Evolutionary conservation across 2,797 vertebrate genomes (phyloP).

Genomic region (Erethizon dorsatum): DNA sequence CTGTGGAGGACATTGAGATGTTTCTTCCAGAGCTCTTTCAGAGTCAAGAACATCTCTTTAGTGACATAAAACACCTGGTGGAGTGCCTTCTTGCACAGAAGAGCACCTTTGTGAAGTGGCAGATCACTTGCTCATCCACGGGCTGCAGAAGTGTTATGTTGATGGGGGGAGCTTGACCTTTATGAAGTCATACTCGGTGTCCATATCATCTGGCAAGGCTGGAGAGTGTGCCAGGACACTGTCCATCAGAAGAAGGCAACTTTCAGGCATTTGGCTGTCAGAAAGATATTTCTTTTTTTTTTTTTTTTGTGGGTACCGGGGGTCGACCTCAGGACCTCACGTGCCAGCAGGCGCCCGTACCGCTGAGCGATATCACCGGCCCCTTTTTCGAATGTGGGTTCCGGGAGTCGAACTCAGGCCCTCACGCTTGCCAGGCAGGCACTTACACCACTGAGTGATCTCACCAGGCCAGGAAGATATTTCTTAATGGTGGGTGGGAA

Average conservation of each 20-base stretch:
- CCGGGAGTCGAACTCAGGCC: too few relatives aligned
- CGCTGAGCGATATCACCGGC: too few relatives aligned
- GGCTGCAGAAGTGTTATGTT: not conserved
- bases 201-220: not conserved
- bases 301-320: too few relatives aligned
- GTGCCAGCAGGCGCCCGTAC: too few relatives aligned
- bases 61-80: not conserved
- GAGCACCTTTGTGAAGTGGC: not conserved
- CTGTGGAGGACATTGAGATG: not conserved
- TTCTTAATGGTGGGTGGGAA: not conserved
- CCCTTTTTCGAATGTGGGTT: too few relatives aligned
- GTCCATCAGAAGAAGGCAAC: not conserved
- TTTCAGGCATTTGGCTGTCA: not conserved
- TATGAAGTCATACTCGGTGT: not conserved
- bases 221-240: not conserved
- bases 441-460: too few relatives aligned
- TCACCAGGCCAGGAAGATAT: not conserved
- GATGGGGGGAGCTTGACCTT: not conserved
- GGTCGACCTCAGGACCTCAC: too few relatives aligned
- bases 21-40: not conserved
- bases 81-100: not conserved
- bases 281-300: not conserved
- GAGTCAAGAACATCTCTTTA: not conserved
- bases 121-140: not conserved
- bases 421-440: too few relatives aligned